Evolutionary conservation across 2,888 invertebrate species (phyloP).

Genomic region (Caenorhabditis virilis): DNA sequence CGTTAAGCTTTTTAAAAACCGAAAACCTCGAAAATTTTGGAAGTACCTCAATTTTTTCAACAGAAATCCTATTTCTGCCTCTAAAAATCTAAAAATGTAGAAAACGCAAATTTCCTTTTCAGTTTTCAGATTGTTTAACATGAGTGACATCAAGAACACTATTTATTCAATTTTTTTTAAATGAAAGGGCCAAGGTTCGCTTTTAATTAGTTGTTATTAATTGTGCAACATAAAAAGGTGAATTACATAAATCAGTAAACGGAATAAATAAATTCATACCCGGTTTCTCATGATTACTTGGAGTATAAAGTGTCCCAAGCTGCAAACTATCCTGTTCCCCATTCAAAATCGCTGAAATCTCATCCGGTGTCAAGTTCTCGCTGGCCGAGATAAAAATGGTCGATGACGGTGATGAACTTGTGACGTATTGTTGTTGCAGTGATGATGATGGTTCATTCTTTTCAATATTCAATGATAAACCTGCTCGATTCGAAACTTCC

Average conservation of each 20-base stretch:
- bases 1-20: not conserved
- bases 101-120: not conserved
- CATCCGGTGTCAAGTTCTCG: too few species aligned
- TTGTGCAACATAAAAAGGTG: not conserved
- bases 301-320: too few species aligned
- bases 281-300: conserved; percentile 5
- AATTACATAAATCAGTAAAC: not conserved
- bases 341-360: too few species aligned
- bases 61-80: too few species aligned
- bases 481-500: too few species aligned
- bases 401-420: too few species aligned
- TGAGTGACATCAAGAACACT: not conserved
- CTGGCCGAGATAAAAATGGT: too few species aligned
- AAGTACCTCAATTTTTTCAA: too few species aligned
- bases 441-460: too few species aligned
- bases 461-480: too few species aligned
- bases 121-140: not conserved
- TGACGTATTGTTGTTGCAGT: too few species aligned
- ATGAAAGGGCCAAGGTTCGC: not conserved
- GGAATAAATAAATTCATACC: not conserved
- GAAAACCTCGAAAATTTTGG: not conserved
- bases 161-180: not conserved
- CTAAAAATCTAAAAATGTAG: not conserved
- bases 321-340: too few species aligned
- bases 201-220: not conserved